Evolutionary conservation across 2,797 vertebrate genomes (phyloP).

Genomic region (Lophius americanus): DNA sequence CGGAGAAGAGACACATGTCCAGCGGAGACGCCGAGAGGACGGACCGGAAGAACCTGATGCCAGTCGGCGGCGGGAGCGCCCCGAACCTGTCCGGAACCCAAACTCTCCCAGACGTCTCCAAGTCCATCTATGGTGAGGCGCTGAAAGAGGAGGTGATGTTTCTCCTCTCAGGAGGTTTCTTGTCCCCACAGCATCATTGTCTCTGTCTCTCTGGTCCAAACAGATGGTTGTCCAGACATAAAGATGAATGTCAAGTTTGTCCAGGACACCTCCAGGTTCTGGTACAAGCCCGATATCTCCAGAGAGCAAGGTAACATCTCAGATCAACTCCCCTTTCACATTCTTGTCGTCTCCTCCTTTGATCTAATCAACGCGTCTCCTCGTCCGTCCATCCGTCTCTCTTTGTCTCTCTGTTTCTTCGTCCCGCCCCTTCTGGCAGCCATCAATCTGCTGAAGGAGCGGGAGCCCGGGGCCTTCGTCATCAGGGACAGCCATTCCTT

Average conservation of each 20-base stretch:
- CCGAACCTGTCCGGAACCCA: slow-evolving; percentile 84
- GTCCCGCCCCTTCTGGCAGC: slow-evolving; percentile 75
- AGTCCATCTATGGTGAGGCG: slow-evolving; percentile 90
- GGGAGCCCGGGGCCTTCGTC: slow-evolving; percentile 94
- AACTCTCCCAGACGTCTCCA: slow-evolving; percentile 87
- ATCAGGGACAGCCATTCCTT: slow-evolving; percentile 98
- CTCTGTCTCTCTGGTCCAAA: slow-evolving; percentile 17
- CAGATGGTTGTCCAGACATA: slow-evolving; percentile 93
- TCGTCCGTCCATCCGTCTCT: background rate
- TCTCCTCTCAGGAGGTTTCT: background rate
- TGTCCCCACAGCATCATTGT: slow-evolving; percentile 2
- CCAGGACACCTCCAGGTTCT: slow-evolving; percentile 97
- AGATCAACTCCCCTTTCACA: background rate
- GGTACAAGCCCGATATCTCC: slow-evolving; percentile 98
- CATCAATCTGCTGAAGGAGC: slow-evolving; percentile 91
- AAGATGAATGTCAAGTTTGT: slow-evolving; percentile 97
- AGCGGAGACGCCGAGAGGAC: slow-evolving; percentile 87
- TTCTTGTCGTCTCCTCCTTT: too few relatives aligned
- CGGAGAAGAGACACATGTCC: slow-evolving; percentile 90
- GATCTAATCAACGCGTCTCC: too few relatives aligned
- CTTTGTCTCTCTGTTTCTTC: background rate
- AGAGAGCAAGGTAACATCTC: slow-evolving; percentile 90
- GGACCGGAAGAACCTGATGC: slow-evolving; percentile 85
- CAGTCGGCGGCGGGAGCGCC: slow-evolving; percentile 78
- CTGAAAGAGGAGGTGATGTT: too few relatives aligned